These are phyloP conservation scores for Narcine bancroftii DNA, from an alignment of 2,113 vertebrate species.

Conservation along the genomic window DNA sequence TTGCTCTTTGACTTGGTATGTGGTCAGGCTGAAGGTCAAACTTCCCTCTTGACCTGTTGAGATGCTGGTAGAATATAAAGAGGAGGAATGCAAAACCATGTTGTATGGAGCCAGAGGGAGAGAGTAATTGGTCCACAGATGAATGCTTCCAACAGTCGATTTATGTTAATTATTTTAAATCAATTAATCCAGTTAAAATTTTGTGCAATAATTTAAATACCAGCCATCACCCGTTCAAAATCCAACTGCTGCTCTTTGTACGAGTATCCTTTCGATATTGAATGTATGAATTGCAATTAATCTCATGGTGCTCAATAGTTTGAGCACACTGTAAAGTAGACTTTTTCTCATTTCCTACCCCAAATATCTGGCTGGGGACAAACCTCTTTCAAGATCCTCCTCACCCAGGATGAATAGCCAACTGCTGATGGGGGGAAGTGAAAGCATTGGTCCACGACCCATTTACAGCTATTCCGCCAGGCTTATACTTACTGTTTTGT, in stretches of 20 bases:
- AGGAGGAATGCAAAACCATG: neutral
- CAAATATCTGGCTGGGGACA: neutral
- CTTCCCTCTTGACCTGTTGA: neutral
- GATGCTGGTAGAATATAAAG: no score
- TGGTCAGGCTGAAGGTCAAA: neutral
- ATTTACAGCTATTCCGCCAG: neutral
- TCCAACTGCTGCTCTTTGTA: neutral
- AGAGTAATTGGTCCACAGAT: neutral
- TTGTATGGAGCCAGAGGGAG: neutral
- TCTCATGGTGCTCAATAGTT: neutral
- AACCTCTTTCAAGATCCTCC: no score
- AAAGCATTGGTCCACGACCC: neutral
- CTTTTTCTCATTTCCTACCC: neutral
- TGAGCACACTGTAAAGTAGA: neutral
- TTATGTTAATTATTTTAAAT: neutral
- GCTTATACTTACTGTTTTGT: neutral
- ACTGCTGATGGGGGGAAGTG: neutral
- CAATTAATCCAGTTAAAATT: neutral
- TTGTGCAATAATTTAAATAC: slow-evolving; percentile 21
- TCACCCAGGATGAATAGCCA: no score
- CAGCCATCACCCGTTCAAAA: neutral
- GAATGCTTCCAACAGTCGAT: neutral
- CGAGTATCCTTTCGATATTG: neutral
- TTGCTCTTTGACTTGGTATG: neutral
- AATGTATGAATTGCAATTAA: neutral